These are phyloP conservation scores for Zaprionus gabonicus DNA, from an alignment of 1,140 invertebrate genomes.

Conservation along the genomic window DNA sequence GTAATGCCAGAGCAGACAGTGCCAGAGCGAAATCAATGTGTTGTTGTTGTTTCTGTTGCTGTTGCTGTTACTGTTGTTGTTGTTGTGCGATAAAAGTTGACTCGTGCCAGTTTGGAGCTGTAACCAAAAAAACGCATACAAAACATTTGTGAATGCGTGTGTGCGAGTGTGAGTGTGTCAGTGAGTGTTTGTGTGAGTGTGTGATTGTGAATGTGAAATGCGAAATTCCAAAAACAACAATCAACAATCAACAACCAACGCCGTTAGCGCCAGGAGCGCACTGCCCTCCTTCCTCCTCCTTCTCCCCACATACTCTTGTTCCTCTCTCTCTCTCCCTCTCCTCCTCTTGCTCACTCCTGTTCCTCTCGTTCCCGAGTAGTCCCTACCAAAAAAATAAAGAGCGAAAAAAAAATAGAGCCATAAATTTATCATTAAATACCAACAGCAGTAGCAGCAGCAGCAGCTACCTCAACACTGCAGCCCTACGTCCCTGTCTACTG, in stretches of 20 bases:
- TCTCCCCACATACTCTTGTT: background rate
- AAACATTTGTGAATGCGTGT: slow-evolving; percentile 43
- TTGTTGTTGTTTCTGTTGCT: slow-evolving; percentile 17
- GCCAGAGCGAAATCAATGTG: slow-evolving; percentile 67
- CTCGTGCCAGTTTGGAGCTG: slow-evolving; percentile 74
- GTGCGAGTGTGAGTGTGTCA: slow-evolving; percentile 53
- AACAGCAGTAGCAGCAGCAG: slow-evolving; percentile 43
- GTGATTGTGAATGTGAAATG: slow-evolving; percentile 58
- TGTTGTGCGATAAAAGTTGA: slow-evolving; percentile 72
- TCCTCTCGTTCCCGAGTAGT: slow-evolving; percentile 7
- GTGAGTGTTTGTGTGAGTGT: slow-evolving; percentile 54
- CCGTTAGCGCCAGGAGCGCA: slow-evolving; percentile 59
- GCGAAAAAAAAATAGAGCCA: slow-evolving; percentile 46
- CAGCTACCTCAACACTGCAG: slow-evolving; percentile 66
- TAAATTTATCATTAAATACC: slow-evolving; percentile 71
- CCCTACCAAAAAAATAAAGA: slow-evolving; percentile 27
- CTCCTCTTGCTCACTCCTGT: slow-evolving; percentile 3
- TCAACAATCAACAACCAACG: slow-evolving; percentile 65
- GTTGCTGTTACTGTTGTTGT: background rate
- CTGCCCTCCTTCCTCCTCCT: background rate
- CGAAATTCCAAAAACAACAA: slow-evolving; percentile 69
- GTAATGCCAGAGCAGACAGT: slow-evolving; percentile 52
- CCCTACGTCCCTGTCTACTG: background rate
- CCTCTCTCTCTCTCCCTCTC: background rate
- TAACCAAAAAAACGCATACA: slow-evolving; percentile 57